Evolutionary conservation across 2,888 invertebrate genomes (phyloP).

Genomic region (Amiota minor): DNA sequence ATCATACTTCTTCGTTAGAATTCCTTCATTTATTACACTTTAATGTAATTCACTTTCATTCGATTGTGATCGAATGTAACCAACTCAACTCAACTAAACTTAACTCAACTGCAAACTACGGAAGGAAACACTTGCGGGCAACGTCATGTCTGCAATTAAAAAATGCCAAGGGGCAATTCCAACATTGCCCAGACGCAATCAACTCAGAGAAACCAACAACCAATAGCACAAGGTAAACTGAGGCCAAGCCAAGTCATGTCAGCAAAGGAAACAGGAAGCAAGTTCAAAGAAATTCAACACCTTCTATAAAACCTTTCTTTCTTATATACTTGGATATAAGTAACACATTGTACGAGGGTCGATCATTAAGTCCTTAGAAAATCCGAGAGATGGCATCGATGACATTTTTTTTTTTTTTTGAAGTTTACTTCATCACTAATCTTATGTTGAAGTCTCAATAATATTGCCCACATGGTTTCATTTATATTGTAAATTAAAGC

Average conservation of each 20-base stretch:
- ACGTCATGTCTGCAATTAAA: slow-evolving; percentile 37
- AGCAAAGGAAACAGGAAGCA: slow-evolving; percentile 31
- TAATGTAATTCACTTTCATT: slow-evolving; percentile 60
- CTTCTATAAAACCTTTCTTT: slow-evolving; percentile 22
- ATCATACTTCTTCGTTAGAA: slow-evolving; percentile 24
- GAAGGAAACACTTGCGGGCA: slow-evolving; percentile 64
- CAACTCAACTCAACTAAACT: slow-evolving; percentile 48
- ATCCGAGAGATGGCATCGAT: no score
- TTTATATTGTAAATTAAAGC: no score
- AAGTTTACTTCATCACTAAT: no score
- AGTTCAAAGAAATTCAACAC: slow-evolving; percentile 30
- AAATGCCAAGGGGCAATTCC: slow-evolving; percentile 18
- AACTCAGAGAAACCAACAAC: slow-evolving; percentile 3
- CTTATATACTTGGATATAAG: no score
- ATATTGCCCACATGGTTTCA: no score
- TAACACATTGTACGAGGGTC: no score
- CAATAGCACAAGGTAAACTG: not conserved
- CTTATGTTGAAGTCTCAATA: no score
- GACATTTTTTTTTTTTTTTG: no score
- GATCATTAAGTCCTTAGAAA: no score
- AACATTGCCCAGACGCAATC: not conserved
- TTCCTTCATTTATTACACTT: slow-evolving; percentile 62
- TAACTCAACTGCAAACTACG: slow-evolving; percentile 45
- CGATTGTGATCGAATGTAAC: slow-evolving; percentile 40
- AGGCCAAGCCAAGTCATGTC: slow-evolving; percentile 18